Percentiles rank a stretch among this genome's conserved stretches.
Evolutionary conservation across 2,797 vertebrate species (phyloP).

Genomic region (Helostoma temminkii): DNA sequence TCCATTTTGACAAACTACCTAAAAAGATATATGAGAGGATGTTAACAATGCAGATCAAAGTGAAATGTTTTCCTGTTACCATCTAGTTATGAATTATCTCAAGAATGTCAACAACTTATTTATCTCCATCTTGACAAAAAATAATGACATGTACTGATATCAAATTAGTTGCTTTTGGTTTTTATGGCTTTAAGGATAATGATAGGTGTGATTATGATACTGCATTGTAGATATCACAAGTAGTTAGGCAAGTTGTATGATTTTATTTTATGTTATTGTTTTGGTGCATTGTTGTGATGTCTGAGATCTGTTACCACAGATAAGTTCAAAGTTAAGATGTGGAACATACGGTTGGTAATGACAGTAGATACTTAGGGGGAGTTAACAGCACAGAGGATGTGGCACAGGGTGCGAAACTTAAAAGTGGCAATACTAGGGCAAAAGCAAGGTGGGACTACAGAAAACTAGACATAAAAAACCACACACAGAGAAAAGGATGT

Average conservation of each 20-base stretch:
- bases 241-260: background rate
- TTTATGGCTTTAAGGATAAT: background rate
- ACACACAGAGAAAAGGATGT: conserved; percentile 10
- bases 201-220: too few species aligned
- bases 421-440: background rate
- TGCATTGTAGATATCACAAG: too few species aligned
- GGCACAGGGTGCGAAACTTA: conserved; percentile 11
- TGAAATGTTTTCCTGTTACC: background rate
- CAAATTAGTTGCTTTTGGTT: background rate
- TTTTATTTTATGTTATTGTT: background rate
- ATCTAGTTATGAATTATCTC: background rate
- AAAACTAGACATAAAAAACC: conserved; percentile 21
- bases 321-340: too few species aligned
- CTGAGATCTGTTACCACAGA: too few species aligned
- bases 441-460: background rate
- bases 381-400: conserved; percentile 7
- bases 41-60: background rate
- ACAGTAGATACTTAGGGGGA: background rate
- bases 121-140: too few species aligned
- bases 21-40: background rate
- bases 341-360: background rate
- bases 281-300: too few species aligned
- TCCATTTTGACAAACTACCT: too few species aligned
- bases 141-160: background rate
- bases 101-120: background rate